Conservation (phyloP, 2,113 vertebrate species). For the Grammomys surdaster region DNA sequence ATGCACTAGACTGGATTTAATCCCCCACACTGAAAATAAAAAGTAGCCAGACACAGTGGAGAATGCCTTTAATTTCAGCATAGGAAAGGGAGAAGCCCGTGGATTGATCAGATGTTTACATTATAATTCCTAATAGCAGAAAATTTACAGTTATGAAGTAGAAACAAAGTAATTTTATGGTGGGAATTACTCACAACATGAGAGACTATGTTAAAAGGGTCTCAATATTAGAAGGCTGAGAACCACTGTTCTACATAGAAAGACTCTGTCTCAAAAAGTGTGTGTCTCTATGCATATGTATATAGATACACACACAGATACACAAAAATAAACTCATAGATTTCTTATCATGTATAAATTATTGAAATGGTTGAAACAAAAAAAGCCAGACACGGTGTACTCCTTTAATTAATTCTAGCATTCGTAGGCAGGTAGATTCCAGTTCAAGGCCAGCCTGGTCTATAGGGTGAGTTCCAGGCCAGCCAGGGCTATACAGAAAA, state of each 20-base stretch:
- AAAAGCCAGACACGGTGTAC: not conserved
- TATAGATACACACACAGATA: not conserved
- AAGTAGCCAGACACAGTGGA: not conserved
- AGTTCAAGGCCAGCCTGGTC: not conserved
- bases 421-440: not conserved
- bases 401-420: not conserved
- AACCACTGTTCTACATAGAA: not conserved
- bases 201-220: not conserved
- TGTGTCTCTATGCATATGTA: not conserved
- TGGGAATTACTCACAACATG: not conserved
- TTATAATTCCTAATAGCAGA: not conserved
- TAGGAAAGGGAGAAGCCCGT: not conserved
- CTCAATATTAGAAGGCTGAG: not conserved
- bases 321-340: slow-evolving; percentile 15
- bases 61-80: not conserved
- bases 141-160: not conserved
- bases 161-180: not conserved
- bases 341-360: slow-evolving; percentile 16
- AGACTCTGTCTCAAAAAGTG: no score
- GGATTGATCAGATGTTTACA: not conserved
- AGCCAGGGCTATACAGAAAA: no score
- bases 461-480: not conserved
- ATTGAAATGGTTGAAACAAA: not conserved
- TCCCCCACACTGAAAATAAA: not conserved
- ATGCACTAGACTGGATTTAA: not conserved